Base-by-base conservation (phyloP, 2,888 invertebrate genomes). In the Megamerina dolium region DNA sequence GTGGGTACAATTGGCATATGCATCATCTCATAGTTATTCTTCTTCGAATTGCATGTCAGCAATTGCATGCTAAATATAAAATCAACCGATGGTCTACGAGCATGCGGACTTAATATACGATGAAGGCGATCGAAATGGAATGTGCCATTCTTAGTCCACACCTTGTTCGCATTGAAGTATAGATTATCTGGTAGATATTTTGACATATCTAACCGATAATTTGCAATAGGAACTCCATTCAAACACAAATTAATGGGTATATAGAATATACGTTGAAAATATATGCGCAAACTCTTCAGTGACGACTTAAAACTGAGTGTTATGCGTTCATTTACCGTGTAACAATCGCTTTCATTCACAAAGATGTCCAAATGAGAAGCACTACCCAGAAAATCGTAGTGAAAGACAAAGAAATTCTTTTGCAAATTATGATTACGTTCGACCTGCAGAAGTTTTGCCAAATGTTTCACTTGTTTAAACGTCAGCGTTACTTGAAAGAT, bases 221-320 rank as follows among this genome's bases (percentile, higher is more conserved):
- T 60, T 21, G 65, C 68, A 63, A n/a, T n/a, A n/a, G n/a, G n/a
- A 9, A 53, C 53, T 34, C 68, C 69, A 46, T 68, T 66, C 39
- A 62, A 57, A 51, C 70, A 73, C 29, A 77, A 58, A 41, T 65
- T 69, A n/a, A 77, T 58, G 2, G 70, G 63, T 27, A 76, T 59
- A 48, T 70, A 68, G 34, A 77, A 72, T 18, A 74, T 69, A 1
- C 63, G 58, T 29, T 66, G 59, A 21, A 76, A 72, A 52, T 76
- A 77, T 18, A 69, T 59, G 12, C 63, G 64, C 17, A 77, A 57
- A 23, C 69, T 63, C 17, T 51, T 49, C 9, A 74, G 49, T 0
- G 75, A 74, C 9, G 74, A 73, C 54, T 74, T 69, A 46, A 77
- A 73, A 37, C 69, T 68, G 20, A 77, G 54, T 3, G 71, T 63